These are phyloP conservation scores for Sminthurinus signatus DNA, from an alignment of 1,140 invertebrate species.

Conservation along the genomic window DNA sequence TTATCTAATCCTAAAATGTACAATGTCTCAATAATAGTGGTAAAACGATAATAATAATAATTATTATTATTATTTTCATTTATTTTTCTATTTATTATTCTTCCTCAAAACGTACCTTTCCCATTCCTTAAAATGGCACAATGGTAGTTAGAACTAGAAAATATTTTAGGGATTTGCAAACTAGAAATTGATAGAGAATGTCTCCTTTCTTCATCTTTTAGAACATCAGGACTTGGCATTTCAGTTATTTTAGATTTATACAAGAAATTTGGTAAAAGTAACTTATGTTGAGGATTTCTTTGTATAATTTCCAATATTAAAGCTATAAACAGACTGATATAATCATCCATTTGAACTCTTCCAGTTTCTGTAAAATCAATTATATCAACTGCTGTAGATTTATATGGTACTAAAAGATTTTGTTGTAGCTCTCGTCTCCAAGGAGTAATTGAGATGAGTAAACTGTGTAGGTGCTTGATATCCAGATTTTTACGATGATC, in stretches of 20 bases:
- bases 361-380: constrained; percentile 34
- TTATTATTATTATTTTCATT: too few species aligned
- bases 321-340: constrained; percentile 32
- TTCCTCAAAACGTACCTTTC: not conserved
- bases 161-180: constrained; percentile 10
- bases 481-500: constrained; percentile 10
- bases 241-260: constrained; percentile 24
- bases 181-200: too few species aligned
- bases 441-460: constrained; percentile 21
- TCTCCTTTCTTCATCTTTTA: too few species aligned
- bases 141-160: constrained; percentile 24
- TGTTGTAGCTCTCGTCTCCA: constrained; percentile 37
- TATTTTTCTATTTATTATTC: too few species aligned
- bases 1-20: constrained; percentile 34
- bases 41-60: not conserved
- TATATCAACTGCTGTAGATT: constrained; percentile 26
- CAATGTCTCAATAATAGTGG: constrained; percentile 32
- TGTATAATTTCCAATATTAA: constrained; percentile 31
- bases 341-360: constrained; percentile 25
- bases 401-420: constrained; percentile 30
- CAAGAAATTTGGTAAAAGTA: constrained; percentile 15
- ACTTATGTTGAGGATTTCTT: constrained; percentile 15
- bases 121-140: constrained; percentile 34
- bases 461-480: constrained; percentile 6
- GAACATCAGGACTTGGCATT: too few species aligned